Conservation (phyloP, 2,888 invertebrate genomes). For the Xanthorhoe spadicearia region DNA sequence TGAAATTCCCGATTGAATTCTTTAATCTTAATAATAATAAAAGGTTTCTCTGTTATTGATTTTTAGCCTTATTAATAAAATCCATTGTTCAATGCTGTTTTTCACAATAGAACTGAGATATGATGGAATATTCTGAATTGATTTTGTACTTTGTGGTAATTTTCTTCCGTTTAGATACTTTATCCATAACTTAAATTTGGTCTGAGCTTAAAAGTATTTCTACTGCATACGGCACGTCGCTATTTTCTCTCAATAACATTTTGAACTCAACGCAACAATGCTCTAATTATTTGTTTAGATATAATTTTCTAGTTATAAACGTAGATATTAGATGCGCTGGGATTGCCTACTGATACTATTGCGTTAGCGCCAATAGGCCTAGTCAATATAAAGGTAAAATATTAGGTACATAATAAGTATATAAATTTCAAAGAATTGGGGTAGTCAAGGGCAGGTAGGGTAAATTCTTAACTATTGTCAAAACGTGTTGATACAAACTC, state of each 20-base stretch:
- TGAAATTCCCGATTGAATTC: no score
- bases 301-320: conserved; percentile 21
- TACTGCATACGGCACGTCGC: conserved; percentile 45
- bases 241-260: conserved; percentile 21
- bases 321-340: conserved; percentile 25
- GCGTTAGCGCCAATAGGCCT: conserved; percentile 8
- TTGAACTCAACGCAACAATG: conserved; percentile 12
- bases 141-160: no score
- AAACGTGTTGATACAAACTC: conserved; percentile 2
- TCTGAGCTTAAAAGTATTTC: neutral
- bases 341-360: conserved; percentile 19
- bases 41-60: no score
- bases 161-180: no score
- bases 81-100: no score
- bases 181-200: no score
- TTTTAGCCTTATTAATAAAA: no score
- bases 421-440: conserved; percentile 9
- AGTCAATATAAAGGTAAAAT: conserved; percentile 14
- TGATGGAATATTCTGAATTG: no score
- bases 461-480: conserved; percentile 16
- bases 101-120: no score
- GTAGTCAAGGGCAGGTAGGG: conserved; percentile 6
- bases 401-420: conserved; percentile 5
- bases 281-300: neutral
- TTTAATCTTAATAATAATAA: no score